These are phyloP conservation scores for Caenorhabditis briggsae DNA, from an alignment of 1,140 invertebrate genomes.

Conservation along the genomic window DNA sequence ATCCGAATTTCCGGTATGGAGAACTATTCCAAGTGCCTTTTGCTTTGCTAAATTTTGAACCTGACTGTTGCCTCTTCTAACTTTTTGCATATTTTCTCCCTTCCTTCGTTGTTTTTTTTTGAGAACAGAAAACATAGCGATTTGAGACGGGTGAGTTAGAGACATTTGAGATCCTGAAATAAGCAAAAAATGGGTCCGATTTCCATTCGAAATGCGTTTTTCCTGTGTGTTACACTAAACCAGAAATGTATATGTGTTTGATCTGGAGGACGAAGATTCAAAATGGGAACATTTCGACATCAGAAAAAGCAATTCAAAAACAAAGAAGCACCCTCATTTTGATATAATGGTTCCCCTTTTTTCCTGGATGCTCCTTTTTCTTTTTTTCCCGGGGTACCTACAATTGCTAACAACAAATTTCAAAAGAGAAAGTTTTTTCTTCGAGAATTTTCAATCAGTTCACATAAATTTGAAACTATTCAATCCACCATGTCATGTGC, in stretches of 20 bases:
- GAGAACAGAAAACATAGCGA: not conserved
- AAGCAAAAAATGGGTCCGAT: constrained; percentile 51
- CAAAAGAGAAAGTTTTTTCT: not conserved
- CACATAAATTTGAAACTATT: constrained; percentile 8
- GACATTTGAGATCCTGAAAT: constrained; percentile 48
- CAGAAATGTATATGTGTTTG: constrained; percentile 45
- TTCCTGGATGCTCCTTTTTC: not conserved
- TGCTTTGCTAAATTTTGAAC: not conserved
- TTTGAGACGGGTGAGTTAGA: constrained; percentile 35
- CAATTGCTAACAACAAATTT: no score
- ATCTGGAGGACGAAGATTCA: constrained; percentile 30
- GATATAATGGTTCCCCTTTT: no score
- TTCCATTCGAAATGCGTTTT: constrained; percentile 49
- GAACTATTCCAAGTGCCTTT: not conserved
- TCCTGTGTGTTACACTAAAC: not conserved
- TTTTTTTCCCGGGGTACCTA: not conserved
- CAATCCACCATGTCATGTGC: not conserved
- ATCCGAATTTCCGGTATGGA: not conserved
- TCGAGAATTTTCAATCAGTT: constrained; percentile 29
- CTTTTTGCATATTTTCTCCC: not conserved
- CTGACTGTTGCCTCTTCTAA: no score
- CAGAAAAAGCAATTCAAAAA: constrained; percentile 46
- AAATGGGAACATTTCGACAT: constrained; percentile 4
- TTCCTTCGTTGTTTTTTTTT: not conserved
- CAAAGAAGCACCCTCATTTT: not conserved